Percentiles rank a stretch among this genome's conserved stretches.
These are phyloP conservation scores for rat (Rattus norvegicus) DNA, from an alignment of 2,113 vertebrate species.

Conservation along the genomic window DNA sequence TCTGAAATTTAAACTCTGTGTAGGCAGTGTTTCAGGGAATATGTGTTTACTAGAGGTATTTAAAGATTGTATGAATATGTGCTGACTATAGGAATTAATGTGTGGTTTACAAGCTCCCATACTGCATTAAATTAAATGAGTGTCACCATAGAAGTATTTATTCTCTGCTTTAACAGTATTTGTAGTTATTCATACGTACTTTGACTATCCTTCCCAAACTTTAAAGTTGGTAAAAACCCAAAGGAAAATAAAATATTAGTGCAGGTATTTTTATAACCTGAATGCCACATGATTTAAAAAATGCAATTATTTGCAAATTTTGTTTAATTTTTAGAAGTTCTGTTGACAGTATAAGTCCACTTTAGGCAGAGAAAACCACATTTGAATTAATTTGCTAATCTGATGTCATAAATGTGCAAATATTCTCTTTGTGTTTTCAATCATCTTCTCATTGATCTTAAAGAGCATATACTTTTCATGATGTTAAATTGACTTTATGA, in stretches of 20 bases:
- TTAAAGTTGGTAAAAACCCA: background rate
- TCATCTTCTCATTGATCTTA: background rate
- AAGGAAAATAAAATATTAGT: background rate
- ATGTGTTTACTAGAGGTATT: background rate
- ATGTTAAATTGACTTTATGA: background rate
- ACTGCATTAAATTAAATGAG: background rate
- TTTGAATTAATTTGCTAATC: background rate
- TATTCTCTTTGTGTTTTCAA: background rate
- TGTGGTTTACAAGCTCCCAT: background rate
- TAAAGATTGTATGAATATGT: background rate
- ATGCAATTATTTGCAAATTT: background rate
- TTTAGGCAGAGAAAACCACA: background rate
- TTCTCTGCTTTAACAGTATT: background rate
- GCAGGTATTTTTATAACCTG: background rate
- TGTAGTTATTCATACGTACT: slow-evolving; percentile 6
- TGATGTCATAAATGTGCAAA: background rate
- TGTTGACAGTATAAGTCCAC: background rate
- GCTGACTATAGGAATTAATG: background rate
- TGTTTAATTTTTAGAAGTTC: background rate
- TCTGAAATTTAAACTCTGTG: too few relatives aligned
- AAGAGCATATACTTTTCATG: background rate
- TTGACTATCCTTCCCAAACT: background rate
- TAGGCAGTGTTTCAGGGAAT: background rate
- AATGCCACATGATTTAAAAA: background rate
- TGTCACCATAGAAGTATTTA: background rate